Base-by-base conservation (phyloP, 1,140 invertebrate species). In the Drosophila azteca region DNA sequence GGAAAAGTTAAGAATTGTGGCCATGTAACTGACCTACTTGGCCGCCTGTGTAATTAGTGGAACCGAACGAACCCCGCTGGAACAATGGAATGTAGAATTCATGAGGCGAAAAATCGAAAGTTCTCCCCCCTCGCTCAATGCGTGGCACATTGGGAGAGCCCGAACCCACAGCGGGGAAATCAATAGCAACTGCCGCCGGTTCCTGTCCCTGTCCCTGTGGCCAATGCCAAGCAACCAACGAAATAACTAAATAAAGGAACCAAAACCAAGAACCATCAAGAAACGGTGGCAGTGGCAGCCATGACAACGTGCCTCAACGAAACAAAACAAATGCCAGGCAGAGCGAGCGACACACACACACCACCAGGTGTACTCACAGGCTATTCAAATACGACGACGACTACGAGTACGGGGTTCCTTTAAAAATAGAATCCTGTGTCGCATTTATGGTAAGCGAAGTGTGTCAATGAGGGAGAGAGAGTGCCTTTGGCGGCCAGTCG, bases 171-270 rank as follows among this genome's bases (percentile, higher is more conserved):
- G 68, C 61, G 69, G 73, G 73, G 64, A 81, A 85, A 85, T 85
- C 82, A 80, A 85, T 85, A 74, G 46, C 31, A 50, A 58, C 68
- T 51, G 31, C 8, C 2, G 11, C 3, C 35, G 61, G 62, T 65
- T 57, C 51, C 63, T 55, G 2, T 35, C 77, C 8, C 9, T 63
- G 58, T 65, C 50, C 51, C 63, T 59, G 5, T 39, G 82, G 81
- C 68, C 82, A 87, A 87, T 85, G 82, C 82, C 82, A 87, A 88
- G 79, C 82, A 87, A 87, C 82, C 78, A 87, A 78, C 75, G 53
- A 77, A 53, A 67, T 59, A 76, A 76, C 59, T 61, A 67, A 59
- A 50, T 58, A 73, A 60, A 79, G 62, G 58, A 68, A 55, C 46
- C 51, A 13, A 39, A 35, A 9, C 2, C 31, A 9, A 20, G n/a